Evolutionary conservation across 2,113 vertebrate species (phyloP).

Genomic region (Esox niger): DNA sequence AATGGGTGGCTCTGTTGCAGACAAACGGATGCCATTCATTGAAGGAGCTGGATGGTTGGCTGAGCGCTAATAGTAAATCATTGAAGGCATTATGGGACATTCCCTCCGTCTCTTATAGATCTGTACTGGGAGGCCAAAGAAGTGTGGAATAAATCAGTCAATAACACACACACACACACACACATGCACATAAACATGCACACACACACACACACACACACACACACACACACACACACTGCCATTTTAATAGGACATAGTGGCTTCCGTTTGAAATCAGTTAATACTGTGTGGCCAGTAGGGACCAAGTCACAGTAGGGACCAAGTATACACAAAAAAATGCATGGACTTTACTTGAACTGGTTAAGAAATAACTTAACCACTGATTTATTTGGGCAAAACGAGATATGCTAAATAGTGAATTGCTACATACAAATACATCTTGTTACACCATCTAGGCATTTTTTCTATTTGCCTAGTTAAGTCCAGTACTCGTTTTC

Average conservation of each 20-base stretch:
- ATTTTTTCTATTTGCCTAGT: too few relatives aligned
- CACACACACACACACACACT: slow-evolving; percentile 3
- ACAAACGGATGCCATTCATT: slow-evolving; percentile 48
- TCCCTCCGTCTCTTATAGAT: slow-evolving; percentile 55
- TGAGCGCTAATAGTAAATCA: slow-evolving; percentile 64
- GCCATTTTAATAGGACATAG: slow-evolving; percentile 6
- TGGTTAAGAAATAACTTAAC: too few relatives aligned
- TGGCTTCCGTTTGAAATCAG: too few relatives aligned
- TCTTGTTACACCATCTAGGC: too few relatives aligned
- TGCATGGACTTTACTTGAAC: too few relatives aligned
- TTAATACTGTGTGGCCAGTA: too few relatives aligned
- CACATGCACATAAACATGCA: not conserved
- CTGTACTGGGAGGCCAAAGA: slow-evolving; percentile 43
- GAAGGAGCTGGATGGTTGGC: slow-evolving; percentile 51
- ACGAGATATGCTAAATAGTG: too few relatives aligned
- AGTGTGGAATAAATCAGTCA: slow-evolving; percentile 59
- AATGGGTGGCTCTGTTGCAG: slow-evolving; percentile 13
- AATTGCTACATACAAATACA: too few relatives aligned
- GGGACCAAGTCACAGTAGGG: too few relatives aligned
- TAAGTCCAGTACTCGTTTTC: too few relatives aligned
- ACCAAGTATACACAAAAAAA: too few relatives aligned
- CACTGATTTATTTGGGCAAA: too few relatives aligned
- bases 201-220: not conserved
- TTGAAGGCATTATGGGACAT: slow-evolving; percentile 53
- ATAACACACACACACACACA: slow-evolving; percentile 30